These are phyloP conservation scores for Erebia ligea DNA, from an alignment of 2,888 invertebrate species.

Conservation along the genomic window DNA sequence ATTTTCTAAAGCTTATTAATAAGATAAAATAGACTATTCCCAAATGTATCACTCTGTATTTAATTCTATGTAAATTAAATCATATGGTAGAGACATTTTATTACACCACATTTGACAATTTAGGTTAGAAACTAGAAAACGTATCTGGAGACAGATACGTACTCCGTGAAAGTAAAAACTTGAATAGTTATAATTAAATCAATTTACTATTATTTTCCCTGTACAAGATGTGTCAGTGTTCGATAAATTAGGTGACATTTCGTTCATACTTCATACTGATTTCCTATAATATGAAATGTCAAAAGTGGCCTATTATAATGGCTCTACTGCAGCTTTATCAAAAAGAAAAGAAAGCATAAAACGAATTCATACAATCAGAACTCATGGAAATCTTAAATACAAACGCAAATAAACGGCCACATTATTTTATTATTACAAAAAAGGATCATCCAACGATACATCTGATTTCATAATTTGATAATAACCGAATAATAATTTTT, in stretches of 20 bases:
- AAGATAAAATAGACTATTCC: constrained; percentile 65
- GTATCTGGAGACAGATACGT: not conserved
- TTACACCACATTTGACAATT: not conserved
- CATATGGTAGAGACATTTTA: not conserved
- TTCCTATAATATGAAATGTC: not conserved
- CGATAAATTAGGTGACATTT: not conserved
- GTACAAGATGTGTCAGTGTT: not conserved
- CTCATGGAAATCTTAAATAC: constrained; percentile 22
- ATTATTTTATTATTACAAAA: constrained; percentile 41
- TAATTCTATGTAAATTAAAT: constrained; percentile 74
- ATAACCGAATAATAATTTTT: constrained; percentile 49
- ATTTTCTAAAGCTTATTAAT: constrained; percentile 41
- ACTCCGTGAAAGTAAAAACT: too few relatives aligned
- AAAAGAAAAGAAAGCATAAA: not conserved
- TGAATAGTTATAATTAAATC: not conserved
- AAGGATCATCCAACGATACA: constrained; percentile 52
- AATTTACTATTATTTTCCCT: not conserved
- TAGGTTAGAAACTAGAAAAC: not conserved
- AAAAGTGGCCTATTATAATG: not conserved
- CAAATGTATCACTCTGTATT: constrained; percentile 74
- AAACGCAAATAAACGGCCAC: constrained; percentile 36
- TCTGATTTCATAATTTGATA: constrained; percentile 44
- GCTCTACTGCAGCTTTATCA: not conserved
- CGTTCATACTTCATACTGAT: too few relatives aligned
- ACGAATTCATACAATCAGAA: constrained; percentile 3